Percentiles rank a stretch among this genome's conserved stretches.
Evolutionary conservation across 2,113 vertebrate species (phyloP).

Genomic region (Bufo gargarizans): DNA sequence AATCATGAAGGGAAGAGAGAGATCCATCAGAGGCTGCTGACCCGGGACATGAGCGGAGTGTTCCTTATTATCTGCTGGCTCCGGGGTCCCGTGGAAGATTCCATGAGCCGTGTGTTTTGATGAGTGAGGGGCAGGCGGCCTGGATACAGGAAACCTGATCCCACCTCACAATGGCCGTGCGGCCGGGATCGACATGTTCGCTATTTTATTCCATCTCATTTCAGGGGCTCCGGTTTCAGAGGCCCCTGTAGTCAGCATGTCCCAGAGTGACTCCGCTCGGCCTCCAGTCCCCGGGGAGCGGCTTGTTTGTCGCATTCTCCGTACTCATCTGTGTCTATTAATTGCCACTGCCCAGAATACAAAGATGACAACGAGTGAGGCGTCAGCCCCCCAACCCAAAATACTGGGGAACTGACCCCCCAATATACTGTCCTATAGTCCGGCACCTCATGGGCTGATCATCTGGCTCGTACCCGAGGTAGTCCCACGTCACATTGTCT

Average conservation of each 20-base stretch:
- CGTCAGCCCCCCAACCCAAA: neutral
- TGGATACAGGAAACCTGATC: slow-evolving; percentile 32
- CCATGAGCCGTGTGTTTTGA: neutral
- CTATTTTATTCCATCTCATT: slow-evolving; percentile 32
- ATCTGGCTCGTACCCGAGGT: neutral
- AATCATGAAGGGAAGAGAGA: neutral
- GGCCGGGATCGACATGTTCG: slow-evolving; percentile 36
- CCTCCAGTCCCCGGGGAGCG: neutral
- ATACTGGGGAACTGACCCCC: too few species aligned
- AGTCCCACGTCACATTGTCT: neutral
- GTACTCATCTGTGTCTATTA: neutral
- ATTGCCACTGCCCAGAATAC: neutral
- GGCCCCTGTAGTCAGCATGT: slow-evolving; percentile 30
- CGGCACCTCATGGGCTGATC: neutral
- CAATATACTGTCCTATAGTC: neutral
- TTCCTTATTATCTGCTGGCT: neutral
- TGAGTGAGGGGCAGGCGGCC: slow-evolving; percentile 21
- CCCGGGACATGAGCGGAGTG: neutral
- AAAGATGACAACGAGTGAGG: neutral
- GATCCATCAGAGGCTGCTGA: neutral
- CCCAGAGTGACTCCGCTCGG: slow-evolving; percentile 26
- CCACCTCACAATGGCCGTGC: slow-evolving; percentile 26
- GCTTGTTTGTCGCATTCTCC: neutral
- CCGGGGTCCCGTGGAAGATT: neutral
- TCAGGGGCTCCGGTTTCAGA: slow-evolving; percentile 28